Base-by-base conservation (phyloP, 2,113 vertebrate genomes). In the Melanostigma gelatinosum region DNA sequence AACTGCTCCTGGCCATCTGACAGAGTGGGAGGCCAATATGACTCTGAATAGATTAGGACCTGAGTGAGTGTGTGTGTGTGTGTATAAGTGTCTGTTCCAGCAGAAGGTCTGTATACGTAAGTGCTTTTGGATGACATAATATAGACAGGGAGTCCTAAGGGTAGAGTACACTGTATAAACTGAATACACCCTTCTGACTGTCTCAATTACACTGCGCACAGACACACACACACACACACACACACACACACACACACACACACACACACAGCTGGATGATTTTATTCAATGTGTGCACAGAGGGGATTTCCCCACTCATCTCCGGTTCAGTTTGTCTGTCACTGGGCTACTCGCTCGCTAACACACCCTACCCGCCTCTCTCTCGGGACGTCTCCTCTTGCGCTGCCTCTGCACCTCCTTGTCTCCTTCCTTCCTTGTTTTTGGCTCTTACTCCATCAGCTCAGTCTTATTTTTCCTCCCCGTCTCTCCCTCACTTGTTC, bases 231-330 rank as follows among this genome's bases (percentile, higher is more conserved):
- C 46, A 65, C 70, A 62, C 50, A 72, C 72, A 61, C 67, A 36
- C 32, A 75, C 27, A 79, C 29, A 63, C 54, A 27, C 81, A 83
- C 92, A 94, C 50, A 72, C 72, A 61, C 67, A 36, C 32, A 75
- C 27, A 79, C 29, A 63, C 54, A 27, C 81, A 83, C 92, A 94
- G 90, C 92, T 91, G 89, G 85, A 80, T 85, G 88, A 87, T 89
- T 91, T 91, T 89, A 88, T 77, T 92, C 80, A 86, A 91, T 86
- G 89, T 87, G 89, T 84, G 84, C 88, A 86, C 80, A 82, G 83
- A 89, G 89, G 93, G 92, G 90, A 91, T 91, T 94, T 92, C 92
- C 92, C 91, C 89, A 87, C 87, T 93, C 93, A 91, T 93, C 92
- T 93, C 91, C 88, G 88, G 80, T 91, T 87, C 87, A 84, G 84